Conservation (phyloP, 2,888 invertebrate species). For the Altica lythri region DNA sequence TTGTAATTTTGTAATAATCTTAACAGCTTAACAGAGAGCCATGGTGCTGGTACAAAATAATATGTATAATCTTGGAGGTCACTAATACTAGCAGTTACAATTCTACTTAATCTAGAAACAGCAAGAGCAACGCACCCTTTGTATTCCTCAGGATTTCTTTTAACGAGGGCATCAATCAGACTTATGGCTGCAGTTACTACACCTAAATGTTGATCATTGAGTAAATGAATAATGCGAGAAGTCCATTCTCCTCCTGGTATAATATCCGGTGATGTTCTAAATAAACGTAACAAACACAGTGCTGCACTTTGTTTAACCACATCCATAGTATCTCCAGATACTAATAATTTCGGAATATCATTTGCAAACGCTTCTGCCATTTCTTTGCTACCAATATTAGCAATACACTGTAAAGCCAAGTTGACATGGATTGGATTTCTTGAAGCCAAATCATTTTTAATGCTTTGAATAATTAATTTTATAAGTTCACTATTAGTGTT, state of each 20-base stretch:
- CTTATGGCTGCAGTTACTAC: slow-evolving; percentile 99
- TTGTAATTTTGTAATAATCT: slow-evolving; percentile 97
- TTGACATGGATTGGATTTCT: slow-evolving; percentile 98
- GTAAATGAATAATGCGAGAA: slow-evolving; percentile 94
- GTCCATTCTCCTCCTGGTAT: slow-evolving; percentile 99
- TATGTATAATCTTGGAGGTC: slow-evolving; percentile 99
- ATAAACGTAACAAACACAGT: slow-evolving; percentile 88
- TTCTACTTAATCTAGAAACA: slow-evolving; percentile 94
- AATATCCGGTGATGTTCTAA: slow-evolving; percentile 94
- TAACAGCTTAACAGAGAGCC: slow-evolving; percentile 97
- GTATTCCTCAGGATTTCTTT: slow-evolving; percentile 98
- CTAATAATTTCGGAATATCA: slow-evolving; percentile 97
- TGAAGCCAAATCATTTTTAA: slow-evolving; percentile 96
- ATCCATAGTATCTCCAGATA: slow-evolving; percentile 99
- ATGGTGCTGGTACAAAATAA: slow-evolving; percentile 99
- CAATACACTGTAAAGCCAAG: slow-evolving; percentile 98
- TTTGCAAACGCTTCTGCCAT: slow-evolving; percentile 99
- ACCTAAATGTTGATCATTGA: slow-evolving; percentile 99
- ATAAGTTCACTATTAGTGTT: slow-evolving; percentile 99
- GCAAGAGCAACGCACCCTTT: slow-evolving; percentile 98
- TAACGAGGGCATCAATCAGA: slow-evolving; percentile 96
- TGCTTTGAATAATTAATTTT: slow-evolving; percentile 97
- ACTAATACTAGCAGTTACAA: slow-evolving; percentile 98
- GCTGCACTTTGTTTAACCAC: slow-evolving; percentile 99
- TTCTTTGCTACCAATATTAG: slow-evolving; percentile 98